Base-by-base conservation (phyloP, 1,140 invertebrate species). In the Halictus rubicundus region DNA sequence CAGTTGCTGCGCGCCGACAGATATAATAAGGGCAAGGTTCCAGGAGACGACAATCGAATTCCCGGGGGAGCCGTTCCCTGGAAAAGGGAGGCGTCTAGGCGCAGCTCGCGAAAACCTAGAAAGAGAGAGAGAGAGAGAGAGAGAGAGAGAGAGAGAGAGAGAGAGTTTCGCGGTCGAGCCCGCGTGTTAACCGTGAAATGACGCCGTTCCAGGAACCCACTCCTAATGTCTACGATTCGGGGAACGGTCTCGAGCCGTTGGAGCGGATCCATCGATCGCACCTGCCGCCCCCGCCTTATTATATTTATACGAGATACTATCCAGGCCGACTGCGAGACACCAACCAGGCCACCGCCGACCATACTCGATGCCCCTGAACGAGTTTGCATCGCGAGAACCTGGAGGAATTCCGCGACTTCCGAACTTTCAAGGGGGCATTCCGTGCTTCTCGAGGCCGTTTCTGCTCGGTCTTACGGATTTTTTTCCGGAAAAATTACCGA, bases 201-300 rank as follows among this genome's bases (percentile, higher is more conserved):
- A 79, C n/a, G 49, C 25, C 23, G 60, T 74, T 79, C 78, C 61
- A 3, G 21, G 78, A 60, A 79, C 52, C 27, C n/a, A 32, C 10
- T 19, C 23, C 21, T 32, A 39, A 32, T 21, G 9, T 21, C n/a
- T n/a, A 54, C 49, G 46, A 39, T 78, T 78, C 75, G 37, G 46
- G 46, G 75, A 70, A 78, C 23, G 52, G 52, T 66, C 57, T 57
- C 73, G 32, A 52, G 10, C 27, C 46, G 42, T 25, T 57, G 61
- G 27, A 25, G 63, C 46, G 37, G 46, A 79, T 42, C 64, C 39
- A 73, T 79, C 78, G 78, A 79, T 73, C 52, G 52, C 49, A 66
- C 12, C 52, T 68, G 37, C 75, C 68, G 25, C 68, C 68, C 52
- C 7, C 59, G 23, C 42, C 7, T 49, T 37, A 39, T 77, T 77